phyloP scores from a whole-genome alignment of 2,113 vertebrate genomes.

The Riparia riparia region DNA sequence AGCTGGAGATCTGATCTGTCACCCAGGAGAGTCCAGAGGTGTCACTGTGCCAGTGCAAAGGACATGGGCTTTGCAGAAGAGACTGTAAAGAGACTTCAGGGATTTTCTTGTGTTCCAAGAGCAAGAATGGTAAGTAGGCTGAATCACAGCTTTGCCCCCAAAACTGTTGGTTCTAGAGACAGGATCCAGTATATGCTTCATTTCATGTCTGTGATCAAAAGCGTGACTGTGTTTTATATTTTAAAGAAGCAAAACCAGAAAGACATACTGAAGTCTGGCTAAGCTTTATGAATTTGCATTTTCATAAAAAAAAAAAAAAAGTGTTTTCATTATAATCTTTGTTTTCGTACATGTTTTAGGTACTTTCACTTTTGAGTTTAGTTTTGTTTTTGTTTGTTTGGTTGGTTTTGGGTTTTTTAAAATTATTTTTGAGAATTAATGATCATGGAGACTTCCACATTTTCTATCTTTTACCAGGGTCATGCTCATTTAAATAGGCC shows the following conservation, averaged over 20 bases:
- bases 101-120: neutral
- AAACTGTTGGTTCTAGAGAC: neutral
- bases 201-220: neutral
- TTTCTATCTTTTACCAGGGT: neutral
- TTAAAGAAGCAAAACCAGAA: neutral
- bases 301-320: neutral
- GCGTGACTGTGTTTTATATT: neutral
- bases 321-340: neutral
- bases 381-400: neutral
- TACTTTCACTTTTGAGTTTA: neutral
- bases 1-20: neutral
- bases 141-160: neutral
- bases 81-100: neutral
- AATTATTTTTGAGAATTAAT: neutral
- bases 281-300: neutral
- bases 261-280: neutral
- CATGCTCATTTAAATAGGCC: neutral
- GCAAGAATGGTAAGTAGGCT: neutral
- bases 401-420: fast-evolving
- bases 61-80: neutral
- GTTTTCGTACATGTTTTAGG: neutral
- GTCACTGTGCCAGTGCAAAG: neutral
- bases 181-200: neutral
- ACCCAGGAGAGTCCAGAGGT: neutral
- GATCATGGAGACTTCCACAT: neutral